Evolutionary conservation across 2,113 vertebrate genomes (phyloP).

Genomic region (Sorex fumeus): DNA sequence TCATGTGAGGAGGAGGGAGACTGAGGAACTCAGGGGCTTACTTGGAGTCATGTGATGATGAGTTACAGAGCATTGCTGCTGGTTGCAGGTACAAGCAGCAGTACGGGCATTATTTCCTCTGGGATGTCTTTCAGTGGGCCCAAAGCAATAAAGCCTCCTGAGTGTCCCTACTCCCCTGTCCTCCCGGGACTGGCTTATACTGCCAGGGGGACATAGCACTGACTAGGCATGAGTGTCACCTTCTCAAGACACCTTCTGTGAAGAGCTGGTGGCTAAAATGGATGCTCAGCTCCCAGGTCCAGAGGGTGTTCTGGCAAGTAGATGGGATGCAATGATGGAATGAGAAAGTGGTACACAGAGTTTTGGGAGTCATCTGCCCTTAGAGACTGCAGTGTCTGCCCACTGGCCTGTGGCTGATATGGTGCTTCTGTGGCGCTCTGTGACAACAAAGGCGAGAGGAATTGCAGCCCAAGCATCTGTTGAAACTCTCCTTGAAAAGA

Average conservation of each 20-base stretch:
- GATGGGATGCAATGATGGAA: not conserved
- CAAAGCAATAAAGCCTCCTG: not conserved
- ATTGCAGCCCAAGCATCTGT: not conserved
- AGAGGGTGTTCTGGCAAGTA: not conserved
- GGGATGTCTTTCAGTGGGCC: not conserved
- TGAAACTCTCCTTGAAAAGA: not conserved
- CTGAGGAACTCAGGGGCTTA: not conserved
- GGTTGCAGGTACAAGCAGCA: no score
- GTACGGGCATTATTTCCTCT: not conserved
- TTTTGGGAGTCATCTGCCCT: not conserved
- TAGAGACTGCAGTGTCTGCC: not conserved
- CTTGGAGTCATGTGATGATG: not conserved
- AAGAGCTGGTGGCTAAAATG: not conserved
- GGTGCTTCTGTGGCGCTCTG: not conserved
- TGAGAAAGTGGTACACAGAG: not conserved
- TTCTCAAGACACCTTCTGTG: not conserved
- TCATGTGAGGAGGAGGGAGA: not conserved
- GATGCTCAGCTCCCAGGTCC: not conserved
- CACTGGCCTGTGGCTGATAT: not conserved
- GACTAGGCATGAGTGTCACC: not conserved
- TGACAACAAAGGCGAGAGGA: not conserved
- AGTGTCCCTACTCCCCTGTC: accelerated
- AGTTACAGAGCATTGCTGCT: not conserved
- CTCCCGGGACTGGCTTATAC: not conserved
- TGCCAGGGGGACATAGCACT: not conserved